These are phyloP conservation scores for Umimayanthus chanpuru DNA, from an alignment of 92 coral and sea anemone genomes.

Conservation along the genomic window DNA sequence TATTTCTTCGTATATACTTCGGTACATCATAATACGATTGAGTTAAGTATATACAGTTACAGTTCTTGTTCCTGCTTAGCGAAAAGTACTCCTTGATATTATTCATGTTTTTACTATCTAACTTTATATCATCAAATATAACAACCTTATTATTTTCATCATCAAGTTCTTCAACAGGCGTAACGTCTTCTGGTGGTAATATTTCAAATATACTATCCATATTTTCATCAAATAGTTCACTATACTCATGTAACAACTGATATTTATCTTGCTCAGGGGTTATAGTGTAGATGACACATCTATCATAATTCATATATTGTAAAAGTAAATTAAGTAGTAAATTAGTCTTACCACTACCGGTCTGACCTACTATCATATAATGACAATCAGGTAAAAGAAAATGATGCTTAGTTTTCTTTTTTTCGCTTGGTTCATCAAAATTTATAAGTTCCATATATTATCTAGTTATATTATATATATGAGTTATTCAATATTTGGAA, in stretches of 20 bases:
- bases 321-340: conserved; percentile 18
- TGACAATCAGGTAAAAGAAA: conserved; percentile 20
- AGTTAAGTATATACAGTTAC: conserved; percentile 39
- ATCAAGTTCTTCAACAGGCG: conserved; percentile 43
- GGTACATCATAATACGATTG: too few species aligned
- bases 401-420: conserved; percentile 25
- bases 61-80: conserved; percentile 27
- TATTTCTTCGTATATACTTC: too few species aligned
- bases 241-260: conserved; percentile 49
- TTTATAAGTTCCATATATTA: conserved; percentile 14
- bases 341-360: conserved; percentile 33
- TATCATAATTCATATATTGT: conserved; percentile 37
- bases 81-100: conserved; percentile 47
- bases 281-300: conserved; percentile 21
- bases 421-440: neutral
- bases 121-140: conserved; percentile 45
- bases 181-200: conserved; percentile 40
- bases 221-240: too few species aligned
- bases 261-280: conserved; percentile 44
- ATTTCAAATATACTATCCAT: conserved; percentile 37
- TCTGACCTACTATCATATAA: conserved; percentile 7
- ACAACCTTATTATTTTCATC: conserved; percentile 35
- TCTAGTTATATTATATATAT: conserved; percentile 40
- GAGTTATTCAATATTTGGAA: conserved; percentile 47
- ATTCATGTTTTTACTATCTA: conserved; percentile 42